Conservation (phyloP, 2,797 vertebrate genomes). For the Pseudochaenichthys georgianus region DNA sequence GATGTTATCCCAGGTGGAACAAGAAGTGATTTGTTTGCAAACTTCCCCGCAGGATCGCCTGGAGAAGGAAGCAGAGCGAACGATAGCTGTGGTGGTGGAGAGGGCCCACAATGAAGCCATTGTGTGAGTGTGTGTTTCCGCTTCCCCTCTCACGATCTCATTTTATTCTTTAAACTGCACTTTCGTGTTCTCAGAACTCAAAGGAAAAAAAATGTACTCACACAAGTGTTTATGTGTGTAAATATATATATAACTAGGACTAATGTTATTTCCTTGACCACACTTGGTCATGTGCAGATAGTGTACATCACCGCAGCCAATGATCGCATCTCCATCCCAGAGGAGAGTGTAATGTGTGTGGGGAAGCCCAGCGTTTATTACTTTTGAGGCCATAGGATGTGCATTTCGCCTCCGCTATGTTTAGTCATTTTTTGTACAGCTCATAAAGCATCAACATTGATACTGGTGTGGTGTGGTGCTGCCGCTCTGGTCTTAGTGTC, state of each 20-base stretch:
- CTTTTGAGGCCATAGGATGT: slow-evolving; percentile 61
- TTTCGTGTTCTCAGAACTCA: slow-evolving; percentile 57
- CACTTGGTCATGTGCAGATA: slow-evolving; percentile 69
- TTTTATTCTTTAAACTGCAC: slow-evolving; percentile 74
- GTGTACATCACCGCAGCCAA: slow-evolving; percentile 76
- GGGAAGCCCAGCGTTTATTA: slow-evolving; percentile 68
- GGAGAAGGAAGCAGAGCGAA: slow-evolving; percentile 89
- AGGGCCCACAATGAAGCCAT: slow-evolving; percentile 88
- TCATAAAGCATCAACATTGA: slow-evolving; percentile 70
- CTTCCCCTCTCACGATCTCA: slow-evolving; percentile 57
- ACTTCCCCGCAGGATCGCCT: slow-evolving; percentile 81
- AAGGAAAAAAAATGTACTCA: slow-evolving; percentile 68
- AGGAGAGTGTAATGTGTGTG: slow-evolving; percentile 38
- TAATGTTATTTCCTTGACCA: slow-evolving; percentile 77
- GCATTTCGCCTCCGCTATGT: slow-evolving; percentile 59
- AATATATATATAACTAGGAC: slow-evolving; percentile 55
- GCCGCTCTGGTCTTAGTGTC: slow-evolving; percentile 36
- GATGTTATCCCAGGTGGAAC: slow-evolving; percentile 14
- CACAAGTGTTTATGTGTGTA: slow-evolving; percentile 46
- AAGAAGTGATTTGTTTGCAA: slow-evolving; percentile 21
- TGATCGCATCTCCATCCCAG: slow-evolving; percentile 73
- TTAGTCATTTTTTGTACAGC: too few relatives aligned
- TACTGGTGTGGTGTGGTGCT: slow-evolving; percentile 76
- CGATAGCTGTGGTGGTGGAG: slow-evolving; percentile 84
- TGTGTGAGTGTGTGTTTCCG: slow-evolving; percentile 83